Evolutionary conservation across 2,797 vertebrate genomes (phyloP), one percentile per base, ranked within the genome.

Genomic region (Kryptolebias ocellatus): DNA sequence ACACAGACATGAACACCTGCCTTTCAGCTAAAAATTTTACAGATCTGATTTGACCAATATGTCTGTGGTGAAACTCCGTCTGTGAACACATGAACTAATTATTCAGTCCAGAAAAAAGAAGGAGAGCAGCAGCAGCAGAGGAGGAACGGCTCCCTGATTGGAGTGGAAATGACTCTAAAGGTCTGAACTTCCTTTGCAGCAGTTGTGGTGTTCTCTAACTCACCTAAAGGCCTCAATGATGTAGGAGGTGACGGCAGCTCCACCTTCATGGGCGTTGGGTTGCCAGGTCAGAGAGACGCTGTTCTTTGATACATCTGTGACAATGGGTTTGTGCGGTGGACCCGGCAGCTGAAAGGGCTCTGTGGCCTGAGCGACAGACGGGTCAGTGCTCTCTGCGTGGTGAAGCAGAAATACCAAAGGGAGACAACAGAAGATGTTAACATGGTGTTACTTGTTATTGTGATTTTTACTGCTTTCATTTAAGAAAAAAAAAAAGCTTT

Each of bases 141-240:
- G 49, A 50, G 49, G 4, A 9, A 27, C 10, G 5, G 20, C 50
- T 51, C 50, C 20, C 50, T 24, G 20, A 50, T 2, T 39, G 37
- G 37, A 39, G 9, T 39, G 37, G 2, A 39, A 39, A 10, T 11
- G 8, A 10, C 2, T 1, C 2, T 37, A 8, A 42, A 42, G 10
- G 7, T 42, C 44, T 45, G 15, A 45, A 45, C 44, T 17, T 45
- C 14, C 39, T 42, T 12, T 42, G 31, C 31, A 15, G 44, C 15
- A 47, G 28, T 17, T 29, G 8, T 31, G 3, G 1, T 7, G 1
- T 1, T 20, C 17, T 28, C 6, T 11, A 1, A 58, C 50, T 80
- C 90, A 99, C 97, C 98, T 99, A 93, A 99, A 99, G 34, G 97
- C 97, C 84, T 99, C 98, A n/a, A 99, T 96, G 63, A 98, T 86